phyloP scores from a whole-genome alignment of 2,888 invertebrate genomes.

The Drosophila barbarae region DNA sequence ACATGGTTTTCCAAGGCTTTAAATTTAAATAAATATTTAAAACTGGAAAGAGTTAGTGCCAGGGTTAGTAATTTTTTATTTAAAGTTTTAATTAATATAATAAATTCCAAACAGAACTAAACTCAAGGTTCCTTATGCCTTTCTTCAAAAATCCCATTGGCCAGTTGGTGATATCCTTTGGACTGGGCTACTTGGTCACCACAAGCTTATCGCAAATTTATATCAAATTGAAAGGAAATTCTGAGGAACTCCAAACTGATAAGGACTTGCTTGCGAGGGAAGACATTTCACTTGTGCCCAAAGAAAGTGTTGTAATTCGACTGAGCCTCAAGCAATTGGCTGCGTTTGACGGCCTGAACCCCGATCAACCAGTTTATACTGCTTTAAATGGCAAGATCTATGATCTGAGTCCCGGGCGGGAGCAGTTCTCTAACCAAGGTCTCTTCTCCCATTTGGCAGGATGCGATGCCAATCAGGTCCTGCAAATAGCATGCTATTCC shows the following conservation, averaged over 20 bases:
- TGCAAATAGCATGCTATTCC: constrained; percentile 43
- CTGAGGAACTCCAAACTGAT: background rate
- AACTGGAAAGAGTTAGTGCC: background rate
- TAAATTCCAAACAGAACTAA: background rate
- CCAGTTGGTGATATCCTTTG: constrained; percentile 53
- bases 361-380: constrained; percentile 53
- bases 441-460: constrained; percentile 55
- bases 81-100: background rate
- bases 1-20: background rate
- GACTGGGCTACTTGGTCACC: constrained; percentile 61
- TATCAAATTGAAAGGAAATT: background rate
- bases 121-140: constrained; percentile 31
- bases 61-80: background rate
- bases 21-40: background rate
- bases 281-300: background rate
- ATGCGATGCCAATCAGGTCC: constrained; percentile 59
- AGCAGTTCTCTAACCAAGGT: constrained; percentile 29
- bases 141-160: constrained; percentile 44
- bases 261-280: background rate
- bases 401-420: constrained; percentile 48
- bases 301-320: background rate
- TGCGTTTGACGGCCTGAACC: constrained; percentile 39
- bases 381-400: constrained; percentile 64
- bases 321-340: constrained; percentile 44
- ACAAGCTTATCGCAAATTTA: constrained; percentile 43